Percentiles rank a stretch among this genome's conserved stretches.
phyloP scores from a whole-genome alignment of 1,140 invertebrate genomes.

The Pomacea maculata region DNA sequence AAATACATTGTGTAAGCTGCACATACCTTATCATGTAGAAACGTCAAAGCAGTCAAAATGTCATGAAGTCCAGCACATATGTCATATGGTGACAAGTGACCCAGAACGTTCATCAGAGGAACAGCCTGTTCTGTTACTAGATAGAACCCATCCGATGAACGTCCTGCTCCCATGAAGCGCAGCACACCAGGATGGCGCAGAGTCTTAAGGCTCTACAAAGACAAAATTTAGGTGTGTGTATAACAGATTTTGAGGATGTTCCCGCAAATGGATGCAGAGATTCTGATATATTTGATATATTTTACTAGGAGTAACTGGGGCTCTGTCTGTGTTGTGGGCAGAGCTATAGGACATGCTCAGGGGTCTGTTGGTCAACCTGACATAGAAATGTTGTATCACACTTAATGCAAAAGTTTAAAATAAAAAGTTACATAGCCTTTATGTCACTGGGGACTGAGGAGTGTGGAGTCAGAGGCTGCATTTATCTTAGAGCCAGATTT shows the following conservation, averaged over 20 bases:
- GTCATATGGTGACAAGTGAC: constrained; percentile 41
- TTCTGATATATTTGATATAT: no score
- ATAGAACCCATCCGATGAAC: constrained; percentile 36
- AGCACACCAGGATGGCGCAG: constrained; percentile 51
- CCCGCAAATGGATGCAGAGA: neutral
- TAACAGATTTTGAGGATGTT: no score
- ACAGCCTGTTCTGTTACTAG: constrained; percentile 52
- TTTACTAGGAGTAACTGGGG: neutral
- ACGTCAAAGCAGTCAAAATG: constrained; percentile 50
- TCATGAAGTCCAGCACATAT: constrained; percentile 51
- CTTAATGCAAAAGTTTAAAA: no score
- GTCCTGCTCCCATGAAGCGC: constrained; percentile 40
- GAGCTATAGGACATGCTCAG: no score
- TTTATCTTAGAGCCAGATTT: no score
- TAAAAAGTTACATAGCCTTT: no score
- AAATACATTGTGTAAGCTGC: neutral
- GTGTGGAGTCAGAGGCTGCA: no score
- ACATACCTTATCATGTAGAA: constrained; percentile 56
- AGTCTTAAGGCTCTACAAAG: constrained; percentile 46
- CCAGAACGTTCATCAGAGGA: constrained; percentile 41
- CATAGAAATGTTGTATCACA: no score
- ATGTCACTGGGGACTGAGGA: no score
- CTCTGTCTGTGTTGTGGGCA: neutral
- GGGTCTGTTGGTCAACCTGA: no score
- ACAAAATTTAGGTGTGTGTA: neutral